Percentiles rank a stretch among this genome's conserved stretches.
Evolutionary conservation across 2,888 invertebrate genomes (phyloP).

Genomic region (Prostheceraeus crozeri): DNA sequence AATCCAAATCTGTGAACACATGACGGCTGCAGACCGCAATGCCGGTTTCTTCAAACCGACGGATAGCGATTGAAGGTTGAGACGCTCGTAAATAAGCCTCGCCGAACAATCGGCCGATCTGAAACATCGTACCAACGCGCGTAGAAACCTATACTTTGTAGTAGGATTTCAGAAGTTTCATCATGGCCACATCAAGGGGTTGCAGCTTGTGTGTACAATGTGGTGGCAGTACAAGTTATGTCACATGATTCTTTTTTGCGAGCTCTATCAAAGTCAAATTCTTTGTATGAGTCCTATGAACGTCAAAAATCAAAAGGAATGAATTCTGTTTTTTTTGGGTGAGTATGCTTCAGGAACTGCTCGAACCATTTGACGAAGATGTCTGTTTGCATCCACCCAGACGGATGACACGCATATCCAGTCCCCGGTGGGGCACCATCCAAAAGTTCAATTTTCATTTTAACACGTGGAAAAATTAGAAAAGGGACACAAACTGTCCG

Average conservation of each 20-base stretch:
- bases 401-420: neutral
- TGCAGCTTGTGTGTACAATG: slow-evolving; percentile 18
- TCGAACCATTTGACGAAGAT: neutral
- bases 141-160: neutral
- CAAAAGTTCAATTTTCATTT: slow-evolving; percentile 7
- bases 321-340: neutral
- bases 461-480: slow-evolving; percentile 1
- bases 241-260: slow-evolving; percentile 7
- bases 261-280: neutral
- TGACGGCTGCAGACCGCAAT: neutral
- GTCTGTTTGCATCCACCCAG: neutral
- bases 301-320: slow-evolving; percentile 2
- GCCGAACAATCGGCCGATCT: neutral
- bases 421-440: slow-evolving; percentile 16
- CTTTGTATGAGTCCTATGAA: slow-evolving; percentile 9
- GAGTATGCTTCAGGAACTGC: neutral
- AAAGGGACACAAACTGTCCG: neutral
- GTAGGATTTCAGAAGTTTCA: slow-evolving; percentile 6
- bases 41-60: neutral
- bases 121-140: neutral
- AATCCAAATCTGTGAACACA: slow-evolving; percentile 5
- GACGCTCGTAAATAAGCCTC: slow-evolving; percentile 5
- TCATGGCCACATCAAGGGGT: neutral
- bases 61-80: neutral
- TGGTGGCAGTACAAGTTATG: slow-evolving; percentile 6